Evolutionary conservation across 2,797 vertebrate species (phyloP), one percentile per base, ranked within the genome.

Genomic region (Argya squamiceps): DNA sequence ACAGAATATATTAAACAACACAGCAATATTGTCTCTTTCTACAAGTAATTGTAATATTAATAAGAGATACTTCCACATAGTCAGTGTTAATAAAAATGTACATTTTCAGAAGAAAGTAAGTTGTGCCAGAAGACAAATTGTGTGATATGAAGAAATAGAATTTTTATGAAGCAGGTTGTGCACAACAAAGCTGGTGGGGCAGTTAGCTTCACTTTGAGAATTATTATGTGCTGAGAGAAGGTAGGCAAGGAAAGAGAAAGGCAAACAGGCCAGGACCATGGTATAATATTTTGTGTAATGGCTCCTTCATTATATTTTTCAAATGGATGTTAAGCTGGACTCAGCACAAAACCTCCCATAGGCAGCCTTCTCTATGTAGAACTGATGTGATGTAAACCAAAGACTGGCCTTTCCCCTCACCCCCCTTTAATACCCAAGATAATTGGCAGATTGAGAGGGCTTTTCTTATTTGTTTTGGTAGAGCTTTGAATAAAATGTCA

Each of bases 401-500:
- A 50, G 74, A 26, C 50, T 69, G 80, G 26, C 15, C 43, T 65
- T 37, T n/a, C 18, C 15, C 21, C 17, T 3, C 11, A 5, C 11
- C 15, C 22, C 21, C 26, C 32, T 67, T 64, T 46, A 53, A 60
- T 73, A 64, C n/a, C 12, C 8, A 0, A 71, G 89, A 60, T 92
- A 96, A 81, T 8, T 84, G 76, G 26, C 27, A 70, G 21, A 46
- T 87, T 87, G 69, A 70, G 75, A 86, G 27, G 22, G 8, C 0
- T 26, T 52, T 64, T 56, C 47, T 10, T 8, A 24, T 32, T 46
- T 64, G 74, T 87, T 77, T 77, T 83, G 44, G 41, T 32, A 74
- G 50, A 64, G 65, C 36, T 93, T 94, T 93, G 46, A 74, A 82
- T 76, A 87, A 95, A 85, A 86, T 81, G 62, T 84, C 71, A 93